Conservation (phyloP, 2,888 invertebrate genomes). For the Hydrotaea cyrtoneurina region DNA sequence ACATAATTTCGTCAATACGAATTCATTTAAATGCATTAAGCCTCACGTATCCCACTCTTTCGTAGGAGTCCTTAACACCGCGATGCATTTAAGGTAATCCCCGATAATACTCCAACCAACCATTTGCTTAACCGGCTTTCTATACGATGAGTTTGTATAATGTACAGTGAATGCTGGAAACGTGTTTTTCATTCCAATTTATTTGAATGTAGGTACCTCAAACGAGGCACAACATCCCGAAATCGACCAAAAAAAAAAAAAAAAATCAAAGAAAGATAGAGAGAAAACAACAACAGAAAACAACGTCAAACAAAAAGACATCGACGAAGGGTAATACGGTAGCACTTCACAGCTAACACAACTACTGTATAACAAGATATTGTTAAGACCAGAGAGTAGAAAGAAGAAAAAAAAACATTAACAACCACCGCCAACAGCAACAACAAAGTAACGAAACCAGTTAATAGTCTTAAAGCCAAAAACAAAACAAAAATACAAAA, state of each 20-base stretch:
- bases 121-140: constrained; percentile 57
- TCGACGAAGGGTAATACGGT: constrained; percentile 62
- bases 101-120: constrained; percentile 53
- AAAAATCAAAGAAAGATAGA: constrained; percentile 12
- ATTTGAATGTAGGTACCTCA: constrained; percentile 25
- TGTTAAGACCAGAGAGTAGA: constrained; percentile 48
- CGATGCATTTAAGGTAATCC: constrained; percentile 58
- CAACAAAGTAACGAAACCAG: constrained; percentile 52
- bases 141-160: constrained; percentile 1
- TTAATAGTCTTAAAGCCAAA: constrained; percentile 50
- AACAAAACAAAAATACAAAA: constrained; percentile 12
- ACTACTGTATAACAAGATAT: constrained; percentile 64
- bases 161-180: constrained; percentile 44
- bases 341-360: constrained; percentile 64
- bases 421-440: constrained; percentile 37
- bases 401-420: constrained; percentile 18
- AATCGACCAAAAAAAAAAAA: not conserved
- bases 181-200: constrained; percentile 58
- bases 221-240: constrained; percentile 8
- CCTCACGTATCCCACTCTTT: constrained; percentile 20
- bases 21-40: constrained; percentile 30
- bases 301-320: constrained; percentile 47
- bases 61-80: constrained; percentile 38
- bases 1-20: constrained; percentile 25
- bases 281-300: constrained; percentile 37